Conservation (phyloP, 2,113 vertebrate species). For the Pygoscelis antarcticus region DNA sequence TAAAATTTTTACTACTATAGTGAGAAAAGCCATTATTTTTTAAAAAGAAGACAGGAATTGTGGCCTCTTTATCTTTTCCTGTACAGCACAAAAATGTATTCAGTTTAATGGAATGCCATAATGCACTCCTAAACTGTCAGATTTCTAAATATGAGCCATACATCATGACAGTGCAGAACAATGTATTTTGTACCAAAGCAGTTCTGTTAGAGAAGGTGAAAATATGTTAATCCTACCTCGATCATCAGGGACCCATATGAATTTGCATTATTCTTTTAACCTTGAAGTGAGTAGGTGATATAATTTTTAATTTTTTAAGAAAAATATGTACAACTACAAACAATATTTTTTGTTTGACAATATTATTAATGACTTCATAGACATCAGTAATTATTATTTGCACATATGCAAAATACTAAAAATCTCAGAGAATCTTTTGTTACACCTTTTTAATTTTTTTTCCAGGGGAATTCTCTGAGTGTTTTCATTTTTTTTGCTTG, state of each 20-base stretch:
- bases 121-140: conserved; percentile 36
- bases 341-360: neutral
- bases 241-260: conserved; percentile 20
- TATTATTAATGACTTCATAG: neutral
- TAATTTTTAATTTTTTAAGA: neutral
- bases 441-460: neutral
- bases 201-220: conserved; percentile 46
- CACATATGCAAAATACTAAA: neutral
- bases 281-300: conserved; percentile 28
- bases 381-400: conserved; percentile 32
- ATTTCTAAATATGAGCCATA: conserved; percentile 48
- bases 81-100: conserved; percentile 31
- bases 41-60: conserved; percentile 5
- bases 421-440: neutral
- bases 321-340: neutral
- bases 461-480: neutral
- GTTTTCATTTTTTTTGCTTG: neutral
- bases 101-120: conserved; percentile 37
- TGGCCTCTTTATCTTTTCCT: conserved; percentile 30
- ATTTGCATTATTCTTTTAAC: conserved; percentile 60
- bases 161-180: conserved; percentile 42
- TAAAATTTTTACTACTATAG: neutral
- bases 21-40: conserved; percentile 19
- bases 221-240: conserved; percentile 57
- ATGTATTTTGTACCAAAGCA: conserved; percentile 38